Evolutionary conservation across 2,113 vertebrate species (phyloP).

Genomic region (Catharus minimus): DNA sequence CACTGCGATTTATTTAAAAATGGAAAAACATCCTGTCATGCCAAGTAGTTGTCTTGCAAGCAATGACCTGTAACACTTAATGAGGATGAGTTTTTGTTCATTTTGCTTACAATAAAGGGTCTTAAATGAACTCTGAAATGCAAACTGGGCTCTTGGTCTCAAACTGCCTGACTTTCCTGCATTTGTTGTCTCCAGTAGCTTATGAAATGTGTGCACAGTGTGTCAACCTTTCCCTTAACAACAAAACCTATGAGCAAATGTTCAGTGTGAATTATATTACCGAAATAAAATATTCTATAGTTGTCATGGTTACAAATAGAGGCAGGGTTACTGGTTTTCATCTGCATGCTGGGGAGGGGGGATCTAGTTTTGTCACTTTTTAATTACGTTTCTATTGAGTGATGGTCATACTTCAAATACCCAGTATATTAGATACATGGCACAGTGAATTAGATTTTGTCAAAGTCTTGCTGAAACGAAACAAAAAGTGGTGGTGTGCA

Average conservation of each 20-base stretch:
- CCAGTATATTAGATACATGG: conserved; percentile 12
- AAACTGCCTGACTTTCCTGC: conserved; percentile 6
- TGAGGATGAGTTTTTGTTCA: background rate
- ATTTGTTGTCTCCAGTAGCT: conserved; percentile 19
- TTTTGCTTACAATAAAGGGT: background rate
- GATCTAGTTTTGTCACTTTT: conserved; percentile 73
- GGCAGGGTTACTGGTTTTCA: conserved; percentile 79
- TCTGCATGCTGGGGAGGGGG: conserved; percentile 65
- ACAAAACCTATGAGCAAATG: conserved; percentile 70
- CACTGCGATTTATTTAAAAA: background rate
- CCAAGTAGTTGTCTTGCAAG: background rate
- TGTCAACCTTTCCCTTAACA: conserved; percentile 64
- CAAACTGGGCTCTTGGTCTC: background rate
- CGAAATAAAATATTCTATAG: conserved; percentile 80
- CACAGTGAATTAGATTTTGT: conserved; percentile 44
- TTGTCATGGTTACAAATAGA: conserved; percentile 83
- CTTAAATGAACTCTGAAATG: background rate
- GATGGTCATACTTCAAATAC: conserved; percentile 63
- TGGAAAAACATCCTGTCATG: background rate
- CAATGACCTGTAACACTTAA: background rate
- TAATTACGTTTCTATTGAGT: conserved; percentile 75
- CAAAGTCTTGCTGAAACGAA: conserved; percentile 48
- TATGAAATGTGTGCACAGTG: conserved; percentile 16
- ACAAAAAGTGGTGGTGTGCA: conserved; percentile 50
- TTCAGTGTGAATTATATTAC: conserved; percentile 73